Base-by-base conservation (phyloP, 1,140 invertebrate species). In the Pseudomyrmex pallidus region DNA sequence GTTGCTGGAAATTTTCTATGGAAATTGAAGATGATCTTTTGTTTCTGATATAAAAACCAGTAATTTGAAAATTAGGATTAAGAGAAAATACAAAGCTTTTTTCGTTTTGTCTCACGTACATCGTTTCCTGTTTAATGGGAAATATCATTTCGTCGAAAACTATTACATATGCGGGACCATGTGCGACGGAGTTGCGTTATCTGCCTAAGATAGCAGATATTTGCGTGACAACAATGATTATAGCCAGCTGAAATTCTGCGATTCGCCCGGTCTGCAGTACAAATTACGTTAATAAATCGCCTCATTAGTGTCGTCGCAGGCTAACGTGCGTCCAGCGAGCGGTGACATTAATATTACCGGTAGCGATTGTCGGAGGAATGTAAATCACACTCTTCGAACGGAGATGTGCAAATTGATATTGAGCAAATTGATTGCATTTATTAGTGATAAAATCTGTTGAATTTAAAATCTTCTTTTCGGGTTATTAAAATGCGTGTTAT, bases 211-310 rank as follows among this genome's bases (percentile, higher is more conserved):
- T 73, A 87, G 4, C 22, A 57, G 76, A 44, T 62, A 70, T 78
- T 87, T 74, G 68, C 85, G 80, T 87, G 63, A 87, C 83, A 87
- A 87, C 72, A 17, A 25, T 52, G 56, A 44, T 20, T 44, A 54
- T 35, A 10, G 35, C 67, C 22, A 20, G 61, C 56, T 52, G 35
- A 52, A 57, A 66, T 68, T 25, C 54, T 63, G 17, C 54, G 15
- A 87, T 84, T 76, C 22, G 59, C 59, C 54, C 17, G 62, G 63
- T 25, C 48, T 61, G 57, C 22, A 50, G 17, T 76, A 46, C 57
- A 76, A 73, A 83, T 76, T 67, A 76, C 64, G 77, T 61, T 82
- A 85, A 87, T 88, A 88, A 88, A 88, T 88, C 66, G 86, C 12
- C 72, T 88, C 72, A 85, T 88, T 88, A 88, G 63, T 72, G 86